Conservation (phyloP, 2,113 vertebrate genomes). For the Spea bombifrons region DNA sequence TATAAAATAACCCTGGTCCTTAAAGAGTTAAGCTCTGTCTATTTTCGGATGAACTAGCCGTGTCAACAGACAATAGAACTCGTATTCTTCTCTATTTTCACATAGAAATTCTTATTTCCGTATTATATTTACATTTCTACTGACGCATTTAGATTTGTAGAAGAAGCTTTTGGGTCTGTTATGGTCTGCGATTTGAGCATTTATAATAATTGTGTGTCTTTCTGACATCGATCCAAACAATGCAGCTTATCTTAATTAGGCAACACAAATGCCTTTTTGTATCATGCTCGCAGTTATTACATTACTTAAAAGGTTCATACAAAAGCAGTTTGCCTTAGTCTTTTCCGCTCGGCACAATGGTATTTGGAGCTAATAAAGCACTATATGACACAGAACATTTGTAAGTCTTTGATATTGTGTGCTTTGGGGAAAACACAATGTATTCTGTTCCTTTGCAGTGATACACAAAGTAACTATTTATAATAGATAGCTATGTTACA, state of each 20-base stretch:
- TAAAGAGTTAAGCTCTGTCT: no score
- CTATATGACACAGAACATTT: background rate
- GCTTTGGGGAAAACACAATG: background rate
- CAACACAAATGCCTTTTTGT: conserved; percentile 26
- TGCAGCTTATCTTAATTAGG: conserved; percentile 33
- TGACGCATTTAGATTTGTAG: conserved; percentile 9
- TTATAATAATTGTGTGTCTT: conserved; percentile 37
- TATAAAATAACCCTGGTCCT: no score
- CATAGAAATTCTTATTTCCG: conserved; percentile 9
- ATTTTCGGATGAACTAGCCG: no score
- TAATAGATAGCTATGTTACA: no score
- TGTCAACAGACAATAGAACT: background rate
- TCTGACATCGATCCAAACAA: conserved; percentile 36
- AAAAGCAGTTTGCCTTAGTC: background rate
- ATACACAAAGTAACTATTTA: no score
- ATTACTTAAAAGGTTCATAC: conserved; percentile 22
- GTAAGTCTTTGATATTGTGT: background rate
- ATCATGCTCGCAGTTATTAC: background rate
- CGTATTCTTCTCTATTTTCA: background rate
- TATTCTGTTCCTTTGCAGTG: background rate
- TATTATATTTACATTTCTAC: conserved; percentile 32
- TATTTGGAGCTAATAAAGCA: conserved; percentile 1
- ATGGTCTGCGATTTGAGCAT: conserved; percentile 20
- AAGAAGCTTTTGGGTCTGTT: conserved; percentile 33
- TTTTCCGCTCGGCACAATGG: background rate